Evolutionary conservation across 2,113 vertebrate genomes (phyloP).

Genomic region (Chaetura pelagica): DNA sequence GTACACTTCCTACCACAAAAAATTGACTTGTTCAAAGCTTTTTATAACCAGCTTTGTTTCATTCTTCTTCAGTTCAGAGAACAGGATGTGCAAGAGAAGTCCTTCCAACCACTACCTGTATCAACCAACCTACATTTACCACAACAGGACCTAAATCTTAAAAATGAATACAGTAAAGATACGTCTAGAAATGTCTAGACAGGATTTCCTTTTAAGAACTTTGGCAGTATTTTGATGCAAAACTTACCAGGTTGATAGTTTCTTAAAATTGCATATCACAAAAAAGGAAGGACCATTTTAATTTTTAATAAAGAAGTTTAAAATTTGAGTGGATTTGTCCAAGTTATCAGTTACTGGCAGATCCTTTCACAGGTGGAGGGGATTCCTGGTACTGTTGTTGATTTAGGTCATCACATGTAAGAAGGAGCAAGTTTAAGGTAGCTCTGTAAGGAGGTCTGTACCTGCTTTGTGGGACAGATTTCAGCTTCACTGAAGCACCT

Average conservation of each 20-base stretch:
- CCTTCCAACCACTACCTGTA: not conserved
- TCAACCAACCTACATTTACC: not conserved
- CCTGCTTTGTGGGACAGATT: not conserved
- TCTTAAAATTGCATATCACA: not conserved
- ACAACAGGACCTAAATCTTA: not conserved
- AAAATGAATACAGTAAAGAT: not conserved
- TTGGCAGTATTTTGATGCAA: not conserved
- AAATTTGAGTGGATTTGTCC: not conserved
- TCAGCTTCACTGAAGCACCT: not conserved
- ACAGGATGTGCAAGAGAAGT: constrained; percentile 10
- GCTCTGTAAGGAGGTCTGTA: not conserved
- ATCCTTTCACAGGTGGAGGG: not conserved
- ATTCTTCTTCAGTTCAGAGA: not conserved
- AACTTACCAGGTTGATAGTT: not conserved
- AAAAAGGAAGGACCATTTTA: not conserved
- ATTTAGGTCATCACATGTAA: not conserved
- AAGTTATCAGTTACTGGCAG: not conserved
- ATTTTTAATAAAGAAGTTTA: not conserved
- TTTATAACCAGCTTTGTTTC: not conserved
- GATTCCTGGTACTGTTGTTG: not conserved
- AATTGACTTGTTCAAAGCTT: not conserved
- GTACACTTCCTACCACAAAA: not conserved
- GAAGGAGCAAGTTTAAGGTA: not conserved
- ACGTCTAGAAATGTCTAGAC: constrained; percentile 1
- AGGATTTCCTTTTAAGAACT: constrained; percentile 23